Base-by-base conservation (phyloP, 2,888 invertebrate species). In the Cataglyphis cursor region DNA sequence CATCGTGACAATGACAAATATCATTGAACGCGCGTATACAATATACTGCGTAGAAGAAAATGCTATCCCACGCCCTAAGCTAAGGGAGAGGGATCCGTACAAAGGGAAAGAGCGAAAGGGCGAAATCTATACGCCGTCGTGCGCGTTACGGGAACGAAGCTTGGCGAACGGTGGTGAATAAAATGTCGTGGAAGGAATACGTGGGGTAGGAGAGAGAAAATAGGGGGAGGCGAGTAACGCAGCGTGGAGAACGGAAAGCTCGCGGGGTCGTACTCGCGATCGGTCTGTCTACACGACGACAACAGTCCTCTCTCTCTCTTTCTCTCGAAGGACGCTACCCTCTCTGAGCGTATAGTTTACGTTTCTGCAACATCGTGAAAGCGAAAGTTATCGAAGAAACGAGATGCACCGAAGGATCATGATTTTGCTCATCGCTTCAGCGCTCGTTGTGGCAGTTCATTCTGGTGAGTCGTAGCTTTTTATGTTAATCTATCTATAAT, bases 391-490 rank as follows among this genome's bases (percentile, higher is more conserved):
- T 31, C 74, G 24, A 64, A 59, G 28, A 65, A 81, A 81, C 73
- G 83, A 83, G 57, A 90, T 89, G 90, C 59, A 85, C 65, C 85
- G 78, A 66, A 80, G 83, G n/a, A 82, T 87, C 84, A 83, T 64
- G 73, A 72, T 80, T 72, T 76, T 88, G 80, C 70, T 90, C 59
- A 75, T 89, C 84, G 84, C 87, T 72, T 78, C 88, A 72, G 87
- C 87, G 70, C 83, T 93, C 76, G 82, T 90, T 65, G 61, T 87
- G 57, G 87, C 87, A 28, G 86, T 89, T 70, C 78, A 87, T 73
- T 88, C 92, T 91, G 92, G 93, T 93, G 86, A 92, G n/a, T n/a
- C 3, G 1, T 12, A 66, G 10, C 21, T 48, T 73, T 41, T 15
- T 51, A 3, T 41, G 8, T 51, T 6, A 51, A 51, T 51, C 24